Evolutionary conservation across 92 coral and sea anemone species (phyloP), one percentile per base, ranked within the genome.

Genomic region (Umimayanthus kanabou): DNA sequence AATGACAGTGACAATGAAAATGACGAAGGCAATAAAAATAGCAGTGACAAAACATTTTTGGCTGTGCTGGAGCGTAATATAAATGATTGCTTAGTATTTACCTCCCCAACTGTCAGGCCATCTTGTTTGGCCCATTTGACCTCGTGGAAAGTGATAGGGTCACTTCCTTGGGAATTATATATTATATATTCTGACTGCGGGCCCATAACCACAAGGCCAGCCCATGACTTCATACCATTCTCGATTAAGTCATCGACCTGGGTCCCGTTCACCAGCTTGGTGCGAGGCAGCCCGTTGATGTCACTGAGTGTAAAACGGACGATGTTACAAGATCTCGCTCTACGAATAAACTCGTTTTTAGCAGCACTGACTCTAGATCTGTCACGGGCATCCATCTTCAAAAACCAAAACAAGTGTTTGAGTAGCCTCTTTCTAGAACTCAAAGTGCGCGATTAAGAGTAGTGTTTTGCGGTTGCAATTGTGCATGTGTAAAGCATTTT

Each of bases 71-170:
- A 8, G 1, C 7, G 50, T 8, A 45, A 5, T 45, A 45, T 2
- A n/a, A n/a, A n/a, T 2, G 50, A 45, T 5, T 50, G 57, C n/a
- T n/a, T n/a, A n/a, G n/a, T n/a, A n/a, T 50, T 69, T 83, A 83
- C 87, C 87, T 83, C 87, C 2, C 87, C 87, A 49, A 83, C 78
- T 83, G 30, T 83, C 23, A 83, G 43, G 16, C 65, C 87, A 39
- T 72, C 87, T 69, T 83, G 73, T 20, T 49, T 39, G 11, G 78
- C 76, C 87, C 87, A 83, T 67, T 67, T 66, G 25, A 66, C 87
- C 78, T 66, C 87, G 16, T 67, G 77, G 78, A 83, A 83, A 4
- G 87, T 83, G 33, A 10, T 70, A 16, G 87, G 87, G 66, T 69
- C 9, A 83, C 87, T 49, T 83, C 87, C 28, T 82, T 65, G 64